phyloP scores from a whole-genome alignment of 2,797 vertebrate species.

The Lutra lutra region DNA sequence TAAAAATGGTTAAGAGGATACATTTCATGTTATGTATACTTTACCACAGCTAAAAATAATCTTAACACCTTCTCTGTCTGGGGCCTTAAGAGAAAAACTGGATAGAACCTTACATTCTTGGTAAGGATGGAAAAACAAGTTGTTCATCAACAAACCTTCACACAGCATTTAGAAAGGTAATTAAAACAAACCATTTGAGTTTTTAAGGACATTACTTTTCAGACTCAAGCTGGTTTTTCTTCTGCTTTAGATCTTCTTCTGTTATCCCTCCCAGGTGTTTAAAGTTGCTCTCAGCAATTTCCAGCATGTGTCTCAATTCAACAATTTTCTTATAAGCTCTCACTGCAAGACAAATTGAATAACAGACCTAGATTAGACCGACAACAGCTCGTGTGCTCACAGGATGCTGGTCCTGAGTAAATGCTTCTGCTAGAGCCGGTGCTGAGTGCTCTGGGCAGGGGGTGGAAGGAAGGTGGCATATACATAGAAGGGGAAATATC shows the following conservation, averaged over 20 bases:
- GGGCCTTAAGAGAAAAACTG: not conserved
- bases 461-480: not conserved
- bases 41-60: not conserved
- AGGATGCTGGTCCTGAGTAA: not conserved
- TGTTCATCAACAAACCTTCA: not conserved
- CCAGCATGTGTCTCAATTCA: slow-evolving; percentile 84
- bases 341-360: slow-evolving; percentile 82
- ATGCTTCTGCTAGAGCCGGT: not conserved
- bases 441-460: not conserved
- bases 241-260: slow-evolving; percentile 84
- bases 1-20: not conserved
- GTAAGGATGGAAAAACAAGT: not conserved
- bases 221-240: slow-evolving; percentile 82
- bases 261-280: slow-evolving; percentile 89
- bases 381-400: not conserved
- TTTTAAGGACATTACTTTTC: slow-evolving; percentile 84
- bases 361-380: slow-evolving; percentile 40
- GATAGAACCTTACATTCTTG: not conserved
- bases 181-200: slow-evolving; percentile 39
- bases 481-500: not conserved
- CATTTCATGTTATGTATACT: not conserved
- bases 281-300: slow-evolving; percentile 89
- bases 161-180: not conserved
- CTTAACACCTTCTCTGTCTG: not conserved
- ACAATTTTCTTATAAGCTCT: slow-evolving; percentile 88